Percentiles rank a stretch among this genome's conserved stretches.
Conservation (phyloP, 2,888 invertebrate genomes). For the Exephanes ischioxanthus region DNA sequence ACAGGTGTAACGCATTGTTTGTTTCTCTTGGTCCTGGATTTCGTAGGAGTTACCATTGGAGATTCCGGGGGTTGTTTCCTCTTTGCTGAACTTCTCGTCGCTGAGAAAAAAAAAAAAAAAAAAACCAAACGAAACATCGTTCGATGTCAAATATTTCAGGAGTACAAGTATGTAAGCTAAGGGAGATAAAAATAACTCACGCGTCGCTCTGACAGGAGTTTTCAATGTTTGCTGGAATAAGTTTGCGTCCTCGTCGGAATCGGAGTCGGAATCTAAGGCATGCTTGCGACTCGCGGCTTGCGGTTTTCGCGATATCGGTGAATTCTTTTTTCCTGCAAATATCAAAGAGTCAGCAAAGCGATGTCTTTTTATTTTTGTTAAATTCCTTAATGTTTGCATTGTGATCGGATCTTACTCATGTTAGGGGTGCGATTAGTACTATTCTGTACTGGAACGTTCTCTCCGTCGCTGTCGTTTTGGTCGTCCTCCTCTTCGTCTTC, state of each 20-base stretch:
- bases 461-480: constrained; percentile 46
- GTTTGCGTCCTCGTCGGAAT: constrained; percentile 41
- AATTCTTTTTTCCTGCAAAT: constrained; percentile 27
- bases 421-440: neutral
- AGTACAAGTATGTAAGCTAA: neutral
- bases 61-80: constrained; percentile 33
- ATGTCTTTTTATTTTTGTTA: neutral
- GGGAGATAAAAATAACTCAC: constrained; percentile 15
- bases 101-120: constrained; percentile 25
- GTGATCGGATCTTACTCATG: neutral
- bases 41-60: neutral
- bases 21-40: constrained; percentile 35
- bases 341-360: neutral
- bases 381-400: neutral
- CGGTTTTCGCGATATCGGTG: neutral
- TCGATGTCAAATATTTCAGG: neutral
- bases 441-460: constrained; percentile 39
- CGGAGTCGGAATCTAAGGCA: constrained; percentile 9
- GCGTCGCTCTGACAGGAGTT: neutral
- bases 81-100: constrained; percentile 24
- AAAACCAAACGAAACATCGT: neutral
- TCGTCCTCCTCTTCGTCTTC: constrained; percentile 73
- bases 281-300: neutral
- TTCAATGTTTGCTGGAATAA: neutral
- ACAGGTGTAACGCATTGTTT: constrained; percentile 6